Percentiles rank a stretch among this genome's conserved stretches.
Conservation (phyloP, 2,888 invertebrate species). For the Scelioninae gen. 1 region DNA sequence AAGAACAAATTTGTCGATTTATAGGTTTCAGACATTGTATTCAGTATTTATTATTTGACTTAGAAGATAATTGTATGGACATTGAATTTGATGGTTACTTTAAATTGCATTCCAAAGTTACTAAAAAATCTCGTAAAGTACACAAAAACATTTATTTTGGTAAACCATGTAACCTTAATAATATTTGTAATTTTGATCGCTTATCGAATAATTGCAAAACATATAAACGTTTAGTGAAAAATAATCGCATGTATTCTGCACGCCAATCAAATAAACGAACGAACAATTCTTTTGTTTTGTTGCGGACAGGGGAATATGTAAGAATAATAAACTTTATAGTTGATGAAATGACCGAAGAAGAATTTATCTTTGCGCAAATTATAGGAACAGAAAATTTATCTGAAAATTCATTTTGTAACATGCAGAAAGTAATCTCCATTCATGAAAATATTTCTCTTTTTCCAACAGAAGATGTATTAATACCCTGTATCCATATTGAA, state of each 20-base stretch:
- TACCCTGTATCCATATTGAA: background rate
- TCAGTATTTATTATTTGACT: background rate
- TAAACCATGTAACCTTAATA: background rate
- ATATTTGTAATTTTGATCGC: background rate
- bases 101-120: background rate
- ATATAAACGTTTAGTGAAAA: background rate
- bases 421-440: background rate
- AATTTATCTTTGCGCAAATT: background rate
- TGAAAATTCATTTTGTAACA: background rate
- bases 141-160: constrained; percentile 1
- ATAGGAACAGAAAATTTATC: background rate
- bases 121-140: background rate
- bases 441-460: background rate
- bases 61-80: background rate
- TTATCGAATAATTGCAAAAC: background rate
- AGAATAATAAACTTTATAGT: background rate
- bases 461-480: background rate
- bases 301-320: background rate
- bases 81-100: background rate
- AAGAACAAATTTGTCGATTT: constrained; percentile 1
- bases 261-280: background rate
- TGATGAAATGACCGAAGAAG: background rate
- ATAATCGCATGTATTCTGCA: background rate
- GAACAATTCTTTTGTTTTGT: background rate
- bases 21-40: constrained; percentile 1